Evolutionary conservation across 2,797 vertebrate species (phyloP).

Genomic region (Phrynocephalus vlangalii): DNA sequence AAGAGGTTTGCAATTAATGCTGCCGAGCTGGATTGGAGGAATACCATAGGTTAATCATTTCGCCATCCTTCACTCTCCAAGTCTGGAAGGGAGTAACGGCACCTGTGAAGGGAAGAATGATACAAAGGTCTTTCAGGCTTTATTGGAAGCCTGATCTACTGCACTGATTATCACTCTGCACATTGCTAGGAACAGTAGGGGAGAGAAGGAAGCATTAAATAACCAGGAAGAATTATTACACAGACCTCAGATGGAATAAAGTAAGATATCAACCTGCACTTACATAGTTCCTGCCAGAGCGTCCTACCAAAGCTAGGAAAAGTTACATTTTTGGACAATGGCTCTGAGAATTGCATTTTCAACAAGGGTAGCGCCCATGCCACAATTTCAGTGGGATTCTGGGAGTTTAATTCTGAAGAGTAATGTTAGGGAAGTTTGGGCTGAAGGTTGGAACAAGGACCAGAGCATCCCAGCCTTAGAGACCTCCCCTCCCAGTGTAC

Average conservation of each 20-base stretch:
- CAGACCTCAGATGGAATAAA: neutral
- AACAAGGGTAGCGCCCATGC: no score
- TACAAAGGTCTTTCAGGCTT: constrained; percentile 7
- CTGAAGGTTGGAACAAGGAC: neutral
- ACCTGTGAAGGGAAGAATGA: constrained; percentile 6
- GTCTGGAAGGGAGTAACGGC: constrained; percentile 22
- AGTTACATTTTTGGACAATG: neutral
- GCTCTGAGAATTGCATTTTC: neutral
- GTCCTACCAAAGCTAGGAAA: neutral
- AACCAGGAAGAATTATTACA: constrained; percentile 2
- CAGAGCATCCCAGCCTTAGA: neutral
- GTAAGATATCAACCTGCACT: neutral
- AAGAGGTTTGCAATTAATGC: constrained; percentile 41
- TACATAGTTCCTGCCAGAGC: neutral
- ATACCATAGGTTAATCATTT: constrained; percentile 21
- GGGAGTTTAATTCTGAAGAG: neutral
- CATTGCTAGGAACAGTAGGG: neutral
- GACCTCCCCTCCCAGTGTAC: neutral
- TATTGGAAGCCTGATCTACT: constrained; percentile 17
- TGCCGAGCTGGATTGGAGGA: constrained; percentile 4
- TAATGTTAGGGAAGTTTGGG: neutral
- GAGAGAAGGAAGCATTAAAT: neutral
- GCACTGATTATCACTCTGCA: constrained; percentile 24
- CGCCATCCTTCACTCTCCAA: neutral
- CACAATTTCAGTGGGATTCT: neutral